Percentiles rank a stretch among this genome's conserved stretches.
These are phyloP conservation scores for Nothocercus julius DNA, from an alignment of 2,113 vertebrate species.

Conservation along the genomic window DNA sequence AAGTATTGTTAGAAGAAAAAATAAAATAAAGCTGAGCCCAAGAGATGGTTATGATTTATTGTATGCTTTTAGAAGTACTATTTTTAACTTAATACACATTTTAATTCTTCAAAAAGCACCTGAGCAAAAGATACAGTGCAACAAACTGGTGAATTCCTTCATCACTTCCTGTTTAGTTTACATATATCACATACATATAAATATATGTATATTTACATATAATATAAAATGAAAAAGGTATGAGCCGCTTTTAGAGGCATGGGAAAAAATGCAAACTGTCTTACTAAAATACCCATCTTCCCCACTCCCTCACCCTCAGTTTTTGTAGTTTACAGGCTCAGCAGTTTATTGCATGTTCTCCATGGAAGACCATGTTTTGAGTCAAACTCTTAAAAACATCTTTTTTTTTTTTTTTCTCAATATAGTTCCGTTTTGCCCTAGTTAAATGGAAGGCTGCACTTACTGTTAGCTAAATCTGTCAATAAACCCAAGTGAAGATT, in stretches of 20 bases:
- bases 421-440: neutral
- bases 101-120: conserved; percentile 2
- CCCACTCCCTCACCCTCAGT: neutral
- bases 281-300: neutral
- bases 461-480: neutral
- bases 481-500: neutral
- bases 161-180: neutral
- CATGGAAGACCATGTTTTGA: neutral
- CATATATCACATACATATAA: neutral
- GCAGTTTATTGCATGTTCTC: neutral
- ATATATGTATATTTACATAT: too few relatives aligned
- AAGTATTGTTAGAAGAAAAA: neutral
- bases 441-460: neutral
- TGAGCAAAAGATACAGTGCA: neutral
- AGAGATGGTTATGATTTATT: conserved; percentile 6
- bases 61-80: neutral
- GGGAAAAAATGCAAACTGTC: neutral
- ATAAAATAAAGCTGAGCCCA: neutral
- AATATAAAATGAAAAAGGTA: neutral
- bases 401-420: neutral
- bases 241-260: neutral
- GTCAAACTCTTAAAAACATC: neutral
- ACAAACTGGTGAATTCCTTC: neutral
- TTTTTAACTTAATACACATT: neutral
- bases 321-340: neutral